Evolutionary conservation across 2,113 vertebrate genomes (phyloP), one percentile per base, ranked within the genome.

Genomic region (Periophthalmus modestus): DNA sequence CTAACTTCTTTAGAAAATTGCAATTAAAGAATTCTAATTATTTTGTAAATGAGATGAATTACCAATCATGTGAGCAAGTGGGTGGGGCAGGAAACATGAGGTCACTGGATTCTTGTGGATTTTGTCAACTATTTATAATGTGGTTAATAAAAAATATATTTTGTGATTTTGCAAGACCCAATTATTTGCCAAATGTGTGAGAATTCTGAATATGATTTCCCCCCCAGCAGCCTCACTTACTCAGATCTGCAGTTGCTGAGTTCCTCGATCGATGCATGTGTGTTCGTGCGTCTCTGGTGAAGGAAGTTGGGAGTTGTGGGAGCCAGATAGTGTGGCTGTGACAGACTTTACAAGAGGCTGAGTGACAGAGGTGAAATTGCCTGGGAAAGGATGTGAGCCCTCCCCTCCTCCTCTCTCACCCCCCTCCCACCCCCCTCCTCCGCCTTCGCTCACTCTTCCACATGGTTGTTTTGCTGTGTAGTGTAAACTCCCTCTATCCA

Each of bases 291-390:
- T 13, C 21, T 36, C 36, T 77, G 70, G 71, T 46, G 0, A 68
- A 77, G 62, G 70, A 81, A 65, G 81, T 72, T 59, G 78, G 70
- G 78, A 77, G 74, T 83, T 79, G 74, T 85, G 74, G 61, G 72
- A 78, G 68, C 78, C 71, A 80, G 84, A 83, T 85, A 62, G 62
- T 50, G 85, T 73, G 14, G 6, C 55, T 77, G 67, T 79, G 81
- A 77, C 76, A 80, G 77, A 77, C 66, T 71, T 72, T 36, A 74
- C 62, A 73, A 43, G 52, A 59, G 69, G 67, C 58, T 83, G 82
- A 90, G 52, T 81, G 85, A 85, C 80, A 77, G 85, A 83, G 79
- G 79, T 80, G 78, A 86, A 87, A 89, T 85, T 85, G 71, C 78
- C 62, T 82, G 72, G 79, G 85, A 85, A 84, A 82, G 63, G 80